Base-by-base conservation (phyloP, 2,113 vertebrate genomes). In the Scatophagus argus region DNA sequence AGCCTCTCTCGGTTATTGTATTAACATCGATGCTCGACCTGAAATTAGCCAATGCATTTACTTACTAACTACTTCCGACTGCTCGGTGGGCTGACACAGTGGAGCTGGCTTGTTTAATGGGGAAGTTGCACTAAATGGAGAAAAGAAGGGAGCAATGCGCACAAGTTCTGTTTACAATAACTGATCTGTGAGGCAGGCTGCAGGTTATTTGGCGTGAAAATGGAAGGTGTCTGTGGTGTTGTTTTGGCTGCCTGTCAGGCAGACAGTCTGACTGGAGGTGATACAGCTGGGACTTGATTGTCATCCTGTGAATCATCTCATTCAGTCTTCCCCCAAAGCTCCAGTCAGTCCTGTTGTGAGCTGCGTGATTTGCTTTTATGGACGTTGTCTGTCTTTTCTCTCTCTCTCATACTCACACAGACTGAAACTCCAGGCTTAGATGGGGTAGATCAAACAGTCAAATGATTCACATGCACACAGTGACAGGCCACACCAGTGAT, bases 1-100 rank as follows among this genome's bases (percentile, higher is more conserved):
- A 87, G 86, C 78, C 77, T 86, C 75, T 87, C 84, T 74, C 68
- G 36, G 68, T 92, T 92, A 93, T 93, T 91, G 73, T 89, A 90
- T 94, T 91, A 93, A 91, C 90, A 93, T 93, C 65, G 91, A 94
- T 67, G 90, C 78, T 86, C 51, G 51, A 80, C 49, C 79, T 77
- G 82, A 79, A 91, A 89, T 86, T 56, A 86, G 83, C 70, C 89
- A 71, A 86, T 84, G 68, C 69, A 90, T 90, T 86, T 60, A 88
- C 88, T 91, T 38, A 72, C 82, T 84, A 93, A 92, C 86, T 90
- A 71, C 74, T 88, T 74, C 72, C 73, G 88, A 78, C 87, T 83
- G 88, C 60, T 69, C 36, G 67, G 14, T 66, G 74, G 79, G 27
- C 63, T 72, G 81, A 71, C 78, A 74, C 78, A 79, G 49, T 70